Conservation (phyloP, 2,888 invertebrate species). For the Horisme vitalbata region DNA sequence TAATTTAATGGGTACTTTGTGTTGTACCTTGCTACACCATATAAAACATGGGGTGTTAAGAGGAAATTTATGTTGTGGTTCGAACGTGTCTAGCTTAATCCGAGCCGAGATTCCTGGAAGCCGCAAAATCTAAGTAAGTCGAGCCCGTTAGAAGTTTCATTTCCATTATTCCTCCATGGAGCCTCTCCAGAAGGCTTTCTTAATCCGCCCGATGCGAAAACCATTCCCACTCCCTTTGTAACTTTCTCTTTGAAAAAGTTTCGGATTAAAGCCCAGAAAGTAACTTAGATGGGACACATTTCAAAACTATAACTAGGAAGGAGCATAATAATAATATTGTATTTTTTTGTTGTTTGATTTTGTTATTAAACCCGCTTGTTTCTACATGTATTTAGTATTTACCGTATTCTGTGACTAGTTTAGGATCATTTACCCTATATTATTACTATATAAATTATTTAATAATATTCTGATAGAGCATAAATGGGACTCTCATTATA, state of each 20-base stretch:
- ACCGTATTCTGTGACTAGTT: too few relatives aligned
- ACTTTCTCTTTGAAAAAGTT: slow-evolving; percentile 56
- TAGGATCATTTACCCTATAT: too few relatives aligned
- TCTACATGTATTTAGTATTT: too few relatives aligned
- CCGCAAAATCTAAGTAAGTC: slow-evolving; percentile 69
- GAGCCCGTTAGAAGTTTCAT: slow-evolving; percentile 64
- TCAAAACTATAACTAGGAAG: slow-evolving; percentile 38
- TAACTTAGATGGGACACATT: slow-evolving; percentile 46
- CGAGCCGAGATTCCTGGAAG: slow-evolving; percentile 59
- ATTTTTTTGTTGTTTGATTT: slow-evolving; percentile 1
- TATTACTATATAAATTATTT: too few relatives aligned
- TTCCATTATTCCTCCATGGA: slow-evolving; percentile 63
- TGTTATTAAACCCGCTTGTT: too few relatives aligned
- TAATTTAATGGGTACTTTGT: slow-evolving; percentile 34
- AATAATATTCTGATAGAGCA: not conserved
- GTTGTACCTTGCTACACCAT: slow-evolving; percentile 31
- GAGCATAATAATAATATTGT: not conserved
- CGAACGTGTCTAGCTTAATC: slow-evolving; percentile 70
- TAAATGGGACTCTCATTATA: slow-evolving; percentile 6
- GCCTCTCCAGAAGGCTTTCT: slow-evolving; percentile 47
- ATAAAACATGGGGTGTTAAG: slow-evolving; percentile 50
- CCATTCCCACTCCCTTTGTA: slow-evolving; percentile 51
- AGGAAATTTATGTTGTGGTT: slow-evolving; percentile 67
- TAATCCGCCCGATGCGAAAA: slow-evolving; percentile 60
- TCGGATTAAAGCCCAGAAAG: slow-evolving; percentile 48